phyloP scores from a whole-genome alignment of 2,113 vertebrate genomes.

The Atlantisia rogersi region DNA sequence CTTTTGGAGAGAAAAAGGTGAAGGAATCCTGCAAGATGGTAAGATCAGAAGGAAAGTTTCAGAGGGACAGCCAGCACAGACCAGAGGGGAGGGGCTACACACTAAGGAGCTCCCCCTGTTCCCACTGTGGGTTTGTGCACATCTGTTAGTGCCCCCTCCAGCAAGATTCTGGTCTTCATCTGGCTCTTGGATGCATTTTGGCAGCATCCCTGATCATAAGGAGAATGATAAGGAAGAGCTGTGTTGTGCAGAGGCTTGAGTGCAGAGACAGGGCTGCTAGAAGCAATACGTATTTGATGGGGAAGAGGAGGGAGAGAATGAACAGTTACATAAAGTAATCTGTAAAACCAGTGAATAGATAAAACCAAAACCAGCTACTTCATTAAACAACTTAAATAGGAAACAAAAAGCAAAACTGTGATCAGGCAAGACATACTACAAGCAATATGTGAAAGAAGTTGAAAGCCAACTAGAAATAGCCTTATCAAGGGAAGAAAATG shows the following conservation, averaged over 20 bases:
- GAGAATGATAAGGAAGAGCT: background rate
- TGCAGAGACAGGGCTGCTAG: background rate
- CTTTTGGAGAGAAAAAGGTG: background rate
- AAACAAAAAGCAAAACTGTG: background rate
- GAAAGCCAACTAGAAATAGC: background rate
- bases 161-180: background rate
- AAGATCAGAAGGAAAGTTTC: background rate
- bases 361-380: conserved; percentile 16
- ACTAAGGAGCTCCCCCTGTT: background rate
- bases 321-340: background rate
- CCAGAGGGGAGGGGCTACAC: background rate
- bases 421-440: background rate
- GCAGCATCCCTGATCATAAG: background rate
- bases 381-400: conserved; percentile 15
- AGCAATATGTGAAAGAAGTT: background rate
- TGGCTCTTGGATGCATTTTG: background rate
- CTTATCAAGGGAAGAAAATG: background rate
- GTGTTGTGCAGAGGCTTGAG: background rate
- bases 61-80: background rate
- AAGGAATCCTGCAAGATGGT: background rate
- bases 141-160: background rate
- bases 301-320: background rate
- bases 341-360: background rate
- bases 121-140: background rate
- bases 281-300: background rate